Evolutionary conservation across 2,888 invertebrate species (phyloP).

Genomic region (Gymnoscelis rufifasciata): DNA sequence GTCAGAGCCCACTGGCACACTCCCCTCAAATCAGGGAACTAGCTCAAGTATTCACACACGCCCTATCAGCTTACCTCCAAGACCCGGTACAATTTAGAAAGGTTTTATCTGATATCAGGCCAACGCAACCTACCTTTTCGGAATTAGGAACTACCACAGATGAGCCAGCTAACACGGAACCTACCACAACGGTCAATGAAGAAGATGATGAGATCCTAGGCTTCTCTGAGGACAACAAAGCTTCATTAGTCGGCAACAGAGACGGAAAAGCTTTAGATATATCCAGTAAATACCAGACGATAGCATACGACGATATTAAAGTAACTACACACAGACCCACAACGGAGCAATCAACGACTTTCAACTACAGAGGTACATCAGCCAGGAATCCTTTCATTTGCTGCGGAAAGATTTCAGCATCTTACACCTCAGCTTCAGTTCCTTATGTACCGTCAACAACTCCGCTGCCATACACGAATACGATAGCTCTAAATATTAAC

Average conservation of each 20-base stretch:
- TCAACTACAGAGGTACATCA: slow-evolving; percentile 45
- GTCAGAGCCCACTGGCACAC: slow-evolving; percentile 80
- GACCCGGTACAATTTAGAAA: slow-evolving; percentile 90
- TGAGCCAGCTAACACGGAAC: slow-evolving; percentile 70
- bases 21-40: slow-evolving; percentile 86
- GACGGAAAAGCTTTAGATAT: slow-evolving; percentile 68
- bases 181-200: slow-evolving; percentile 80
- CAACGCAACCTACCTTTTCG: slow-evolving; percentile 85
- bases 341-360: slow-evolving; percentile 46
- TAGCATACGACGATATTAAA: slow-evolving; percentile 36
- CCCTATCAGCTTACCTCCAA: slow-evolving; percentile 88
- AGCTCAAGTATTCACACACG: slow-evolving; percentile 91
- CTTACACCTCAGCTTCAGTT: slow-evolving; percentile 62
- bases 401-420: slow-evolving; percentile 68
- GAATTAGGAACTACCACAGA: slow-evolving; percentile 59
- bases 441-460: slow-evolving; percentile 44
- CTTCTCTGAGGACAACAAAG: slow-evolving; percentile 83
- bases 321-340: slow-evolving; percentile 36
- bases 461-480: slow-evolving; percentile 64
- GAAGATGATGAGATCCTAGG: slow-evolving; percentile 88
- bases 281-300: slow-evolving; percentile 23
- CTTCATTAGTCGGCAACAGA: slow-evolving; percentile 45
- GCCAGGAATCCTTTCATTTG: slow-evolving; percentile 60
- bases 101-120: slow-evolving; percentile 86
- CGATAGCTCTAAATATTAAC: slow-evolving; percentile 53